phyloP scores from a whole-genome alignment of 2,888 invertebrate genomes.

The Melangyna quadrimaculata region DNA sequence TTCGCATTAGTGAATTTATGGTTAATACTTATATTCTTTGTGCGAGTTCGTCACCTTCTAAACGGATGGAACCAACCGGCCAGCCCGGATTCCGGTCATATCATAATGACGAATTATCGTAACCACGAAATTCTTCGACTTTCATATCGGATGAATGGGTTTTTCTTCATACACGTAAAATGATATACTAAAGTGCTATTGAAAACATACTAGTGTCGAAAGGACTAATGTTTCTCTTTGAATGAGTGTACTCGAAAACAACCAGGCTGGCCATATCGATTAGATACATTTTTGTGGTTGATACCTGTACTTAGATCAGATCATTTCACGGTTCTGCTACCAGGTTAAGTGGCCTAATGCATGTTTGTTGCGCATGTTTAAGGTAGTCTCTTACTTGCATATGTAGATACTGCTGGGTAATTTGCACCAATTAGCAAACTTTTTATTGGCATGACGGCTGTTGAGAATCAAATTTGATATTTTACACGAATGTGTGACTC shows the following conservation, averaged over 20 bases:
- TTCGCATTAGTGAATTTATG: slow-evolving; percentile 30
- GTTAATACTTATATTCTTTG: neutral
- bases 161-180: slow-evolving; percentile 14
- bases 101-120: slow-evolving; percentile 15
- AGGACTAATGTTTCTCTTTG: slow-evolving; percentile 14
- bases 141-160: slow-evolving; percentile 34
- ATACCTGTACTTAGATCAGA: slow-evolving; percentile 34
- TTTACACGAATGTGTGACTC: neutral
- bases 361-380: neutral
- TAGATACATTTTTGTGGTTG: slow-evolving; percentile 48
- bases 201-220: neutral
- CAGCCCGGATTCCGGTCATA: slow-evolving; percentile 6
- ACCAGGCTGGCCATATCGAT: neutral
- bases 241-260: slow-evolving; percentile 28
- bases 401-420: neutral
- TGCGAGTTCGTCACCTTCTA: slow-evolving; percentile 41
- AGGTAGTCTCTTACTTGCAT: neutral
- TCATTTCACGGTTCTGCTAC: slow-evolving; percentile 28
- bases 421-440: slow-evolving; percentile 47
- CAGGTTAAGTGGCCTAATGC: slow-evolving; percentile 36
- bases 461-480: slow-evolving; percentile 40
- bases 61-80: neutral
- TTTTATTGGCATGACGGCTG: neutral
- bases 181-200: slow-evolving; percentile 1
- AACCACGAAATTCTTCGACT: slow-evolving; percentile 54